Conservation (phyloP, 2,113 vertebrate genomes). For the Tyrannus savana region DNA sequence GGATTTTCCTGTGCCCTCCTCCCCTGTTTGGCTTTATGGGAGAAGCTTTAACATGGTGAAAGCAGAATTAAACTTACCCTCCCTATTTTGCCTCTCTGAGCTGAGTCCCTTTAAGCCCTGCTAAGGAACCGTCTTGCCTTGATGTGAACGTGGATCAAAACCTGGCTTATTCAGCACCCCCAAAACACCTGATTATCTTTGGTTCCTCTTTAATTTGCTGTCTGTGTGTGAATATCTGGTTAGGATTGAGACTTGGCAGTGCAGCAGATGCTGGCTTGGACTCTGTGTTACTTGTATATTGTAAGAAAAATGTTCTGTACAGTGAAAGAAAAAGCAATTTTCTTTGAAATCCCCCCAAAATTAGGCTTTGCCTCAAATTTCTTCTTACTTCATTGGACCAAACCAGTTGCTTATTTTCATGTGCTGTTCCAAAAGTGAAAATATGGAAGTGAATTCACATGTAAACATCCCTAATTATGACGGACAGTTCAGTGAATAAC, state of each 20-base stretch:
- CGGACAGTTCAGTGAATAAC: not conserved
- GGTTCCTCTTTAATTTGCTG: not conserved
- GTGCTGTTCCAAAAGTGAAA: not conserved
- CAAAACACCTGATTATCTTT: not conserved
- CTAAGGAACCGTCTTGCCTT: not conserved
- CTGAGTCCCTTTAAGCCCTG: not conserved
- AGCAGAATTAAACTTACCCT: not conserved
- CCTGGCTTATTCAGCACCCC: not conserved
- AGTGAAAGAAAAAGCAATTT: not conserved
- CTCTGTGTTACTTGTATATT: not conserved
- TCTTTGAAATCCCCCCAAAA: not conserved
- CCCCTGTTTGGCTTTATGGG: not conserved
- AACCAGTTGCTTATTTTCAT: not conserved
- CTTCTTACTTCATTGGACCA: not conserved
- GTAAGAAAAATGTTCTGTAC: not conserved
- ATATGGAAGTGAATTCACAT: fast-evolving
- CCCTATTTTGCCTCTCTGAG: not conserved
- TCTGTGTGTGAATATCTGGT: not conserved
- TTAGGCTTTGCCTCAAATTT: not conserved
- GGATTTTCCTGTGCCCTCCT: not conserved
- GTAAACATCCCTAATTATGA: not conserved
- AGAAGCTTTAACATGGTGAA: not conserved
- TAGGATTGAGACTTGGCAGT: not conserved
- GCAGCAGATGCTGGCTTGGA: not conserved
- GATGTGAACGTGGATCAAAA: not conserved